Evolutionary conservation across 2,113 vertebrate species (phyloP).

Genomic region (Thunnus maccoyii): DNA sequence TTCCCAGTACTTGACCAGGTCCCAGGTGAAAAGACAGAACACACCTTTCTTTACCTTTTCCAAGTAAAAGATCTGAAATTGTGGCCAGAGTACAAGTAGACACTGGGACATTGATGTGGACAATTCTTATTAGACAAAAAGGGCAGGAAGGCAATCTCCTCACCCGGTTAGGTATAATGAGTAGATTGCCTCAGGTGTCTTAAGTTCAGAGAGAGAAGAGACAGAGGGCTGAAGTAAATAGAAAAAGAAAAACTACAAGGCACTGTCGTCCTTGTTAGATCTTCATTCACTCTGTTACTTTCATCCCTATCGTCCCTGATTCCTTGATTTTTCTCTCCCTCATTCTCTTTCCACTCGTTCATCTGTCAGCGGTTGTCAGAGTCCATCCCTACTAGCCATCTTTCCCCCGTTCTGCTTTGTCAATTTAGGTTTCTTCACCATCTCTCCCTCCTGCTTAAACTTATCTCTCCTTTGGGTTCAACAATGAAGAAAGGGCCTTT

Average conservation of each 20-base stretch:
- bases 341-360: not conserved
- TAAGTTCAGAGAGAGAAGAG: constrained; percentile 13
- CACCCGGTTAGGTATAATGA: constrained; percentile 12
- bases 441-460: not conserved
- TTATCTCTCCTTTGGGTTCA: not conserved
- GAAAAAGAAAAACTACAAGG: constrained; percentile 13
- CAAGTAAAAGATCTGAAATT: constrained; percentile 6
- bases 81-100: not conserved
- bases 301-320: not conserved
- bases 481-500: not conserved
- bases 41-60: not conserved
- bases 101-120: constrained; percentile 5
- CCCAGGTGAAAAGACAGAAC: not conserved
- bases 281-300: not conserved
- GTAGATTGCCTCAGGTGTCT: constrained; percentile 44
- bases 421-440: not conserved
- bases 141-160: constrained; percentile 31
- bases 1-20: not conserved
- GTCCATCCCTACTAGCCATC: not conserved
- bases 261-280: constrained; percentile 15
- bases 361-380: not conserved
- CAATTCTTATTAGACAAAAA: constrained; percentile 34
- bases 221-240: constrained; percentile 5
- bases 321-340: not conserved
- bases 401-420: not conserved